phyloP scores from a whole-genome alignment of 2,113 vertebrate species.

The Varanus komodoensis region DNA sequence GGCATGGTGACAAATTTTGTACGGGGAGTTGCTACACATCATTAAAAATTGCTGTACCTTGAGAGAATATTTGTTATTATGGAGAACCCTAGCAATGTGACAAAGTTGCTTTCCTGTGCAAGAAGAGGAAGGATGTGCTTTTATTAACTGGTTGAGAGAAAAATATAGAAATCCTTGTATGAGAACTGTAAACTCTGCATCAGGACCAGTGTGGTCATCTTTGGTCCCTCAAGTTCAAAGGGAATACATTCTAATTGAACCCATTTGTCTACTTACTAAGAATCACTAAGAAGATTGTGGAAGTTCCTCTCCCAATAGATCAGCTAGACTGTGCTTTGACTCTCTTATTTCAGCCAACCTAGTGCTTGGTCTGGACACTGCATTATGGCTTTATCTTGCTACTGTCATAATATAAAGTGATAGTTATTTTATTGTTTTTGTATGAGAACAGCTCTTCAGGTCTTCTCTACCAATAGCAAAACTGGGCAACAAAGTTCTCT shows the following conservation, averaged over 20 bases:
- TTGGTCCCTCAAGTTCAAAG: background rate
- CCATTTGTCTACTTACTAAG: background rate
- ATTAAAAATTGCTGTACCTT: slow-evolving; percentile 37
- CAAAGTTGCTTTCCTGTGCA: background rate
- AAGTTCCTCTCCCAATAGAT: background rate
- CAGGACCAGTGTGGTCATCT: background rate
- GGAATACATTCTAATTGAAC: background rate
- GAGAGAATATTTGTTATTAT: slow-evolving; percentile 31
- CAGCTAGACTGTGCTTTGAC: background rate
- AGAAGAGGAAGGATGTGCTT: background rate
- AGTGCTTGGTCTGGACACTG: no score
- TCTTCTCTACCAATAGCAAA: background rate
- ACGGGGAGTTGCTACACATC: slow-evolving; percentile 33
- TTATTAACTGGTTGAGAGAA: background rate
- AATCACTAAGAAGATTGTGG: background rate
- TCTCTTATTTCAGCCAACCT: background rate
- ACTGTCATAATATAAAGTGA: background rate
- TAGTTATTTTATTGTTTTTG: background rate
- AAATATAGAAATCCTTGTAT: no score
- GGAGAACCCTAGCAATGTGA: background rate
- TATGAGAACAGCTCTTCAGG: background rate
- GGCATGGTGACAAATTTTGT: slow-evolving; percentile 42
- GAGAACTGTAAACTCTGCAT: background rate
- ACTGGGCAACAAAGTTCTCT: background rate
- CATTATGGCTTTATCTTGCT: background rate